phyloP scores from a whole-genome alignment of 2,888 invertebrate genomes.

The Pterostichus madidus region DNA sequence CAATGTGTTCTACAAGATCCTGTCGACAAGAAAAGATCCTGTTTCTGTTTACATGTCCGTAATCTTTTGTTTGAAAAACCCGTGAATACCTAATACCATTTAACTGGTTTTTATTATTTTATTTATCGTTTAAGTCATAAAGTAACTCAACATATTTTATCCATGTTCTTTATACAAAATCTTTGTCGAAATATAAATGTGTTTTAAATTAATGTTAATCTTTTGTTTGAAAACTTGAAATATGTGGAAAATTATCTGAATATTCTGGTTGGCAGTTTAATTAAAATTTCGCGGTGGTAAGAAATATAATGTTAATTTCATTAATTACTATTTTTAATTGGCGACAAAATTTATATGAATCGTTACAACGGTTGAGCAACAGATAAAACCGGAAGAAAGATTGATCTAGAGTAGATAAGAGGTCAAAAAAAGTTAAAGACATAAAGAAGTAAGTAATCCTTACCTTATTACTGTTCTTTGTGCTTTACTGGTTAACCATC shows the following conservation, averaged over 20 bases:
- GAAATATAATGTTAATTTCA: neutral
- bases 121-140: neutral
- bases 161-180: neutral
- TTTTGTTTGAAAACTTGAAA: too few relatives aligned
- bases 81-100: neutral
- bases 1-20: constrained; percentile 19
- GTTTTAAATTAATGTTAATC: too few relatives aligned
- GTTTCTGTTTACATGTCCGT: constrained; percentile 2
- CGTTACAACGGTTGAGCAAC: neutral
- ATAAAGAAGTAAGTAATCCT: constrained; percentile 23
- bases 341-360: neutral
- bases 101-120: constrained; percentile 7
- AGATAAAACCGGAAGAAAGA: neutral
- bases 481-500: constrained; percentile 48
- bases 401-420: constrained; percentile 14
- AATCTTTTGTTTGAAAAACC: constrained; percentile 4
- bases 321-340: constrained; percentile 11
- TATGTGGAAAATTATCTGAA: too few relatives aligned
- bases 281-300: neutral
- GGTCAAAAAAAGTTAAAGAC: too few relatives aligned
- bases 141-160: neutral
- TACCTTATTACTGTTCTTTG: constrained; percentile 43
- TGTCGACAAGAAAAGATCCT: constrained; percentile 5
- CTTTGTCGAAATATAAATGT: too few relatives aligned
- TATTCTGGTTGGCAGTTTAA: neutral